These are phyloP conservation scores for Eupithecia dodoneata DNA, from an alignment of 2,888 invertebrate species.

Conservation along the genomic window DNA sequence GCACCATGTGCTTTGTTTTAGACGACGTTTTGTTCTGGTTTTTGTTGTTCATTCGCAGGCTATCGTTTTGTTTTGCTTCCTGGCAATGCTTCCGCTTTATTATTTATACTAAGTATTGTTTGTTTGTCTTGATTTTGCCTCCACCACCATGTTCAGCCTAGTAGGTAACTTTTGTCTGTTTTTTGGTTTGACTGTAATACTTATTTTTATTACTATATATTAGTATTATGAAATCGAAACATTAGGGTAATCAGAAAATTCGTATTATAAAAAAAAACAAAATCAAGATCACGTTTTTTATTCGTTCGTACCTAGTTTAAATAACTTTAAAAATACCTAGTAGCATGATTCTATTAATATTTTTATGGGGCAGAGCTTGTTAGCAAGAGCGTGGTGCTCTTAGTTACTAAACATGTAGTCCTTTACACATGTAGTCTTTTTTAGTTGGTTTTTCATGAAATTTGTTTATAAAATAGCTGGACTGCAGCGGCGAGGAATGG, in stretches of 20 bases:
- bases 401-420: neutral
- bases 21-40: slow-evolving; percentile 52
- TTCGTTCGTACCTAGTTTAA: neutral
- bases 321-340: neutral
- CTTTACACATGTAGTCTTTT: neutral
- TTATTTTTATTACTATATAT: neutral
- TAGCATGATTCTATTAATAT: neutral
- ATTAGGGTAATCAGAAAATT: neutral
- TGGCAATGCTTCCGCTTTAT: slow-evolving; percentile 53
- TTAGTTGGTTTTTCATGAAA: neutral
- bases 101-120: slow-evolving; percentile 45
- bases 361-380: too few species aligned
- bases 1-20: slow-evolving; percentile 54
- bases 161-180: neutral
- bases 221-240: neutral
- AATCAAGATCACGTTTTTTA: neutral
- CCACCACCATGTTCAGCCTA: neutral
- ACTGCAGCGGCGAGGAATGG: slow-evolving; percentile 79
- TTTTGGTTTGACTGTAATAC: neutral
- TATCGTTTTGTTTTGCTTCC: slow-evolving; percentile 50
- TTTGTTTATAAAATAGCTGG: slow-evolving; percentile 61
- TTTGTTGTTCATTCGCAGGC: slow-evolving; percentile 54
- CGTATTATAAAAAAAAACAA: neutral
- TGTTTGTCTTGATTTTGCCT: slow-evolving; percentile 45
- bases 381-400: neutral